phyloP scores from a whole-genome alignment of 2,797 vertebrate species.

The Eremophila alpestris region DNA sequence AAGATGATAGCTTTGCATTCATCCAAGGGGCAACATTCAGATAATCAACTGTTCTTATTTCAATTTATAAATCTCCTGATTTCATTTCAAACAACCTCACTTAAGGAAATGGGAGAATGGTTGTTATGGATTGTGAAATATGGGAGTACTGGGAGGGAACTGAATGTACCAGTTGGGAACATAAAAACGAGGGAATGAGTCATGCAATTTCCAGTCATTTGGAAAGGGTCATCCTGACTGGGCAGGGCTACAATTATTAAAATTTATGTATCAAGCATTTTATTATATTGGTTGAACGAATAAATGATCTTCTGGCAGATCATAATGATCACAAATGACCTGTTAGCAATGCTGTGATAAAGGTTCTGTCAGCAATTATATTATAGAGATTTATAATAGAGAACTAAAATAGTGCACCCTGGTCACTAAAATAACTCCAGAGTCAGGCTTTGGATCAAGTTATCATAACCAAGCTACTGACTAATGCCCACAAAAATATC shows the following conservation, averaged over 20 bases:
- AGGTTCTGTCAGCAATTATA: conserved; percentile 49
- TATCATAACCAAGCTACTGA: conserved; percentile 40
- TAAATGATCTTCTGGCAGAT: not conserved
- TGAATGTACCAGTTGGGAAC: conserved; percentile 19
- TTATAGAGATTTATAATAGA: conserved; percentile 45
- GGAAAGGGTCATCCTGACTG: conserved; percentile 8
- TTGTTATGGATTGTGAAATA: conserved; percentile 28
- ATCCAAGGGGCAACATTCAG: not conserved
- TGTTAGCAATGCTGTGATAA: conserved; percentile 9
- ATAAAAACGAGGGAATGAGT: conserved; percentile 46
- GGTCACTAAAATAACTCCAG: conserved; percentile 57
- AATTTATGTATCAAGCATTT: conserved; percentile 26
- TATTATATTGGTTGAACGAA: conserved; percentile 3
- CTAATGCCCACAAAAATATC: conserved; percentile 56
- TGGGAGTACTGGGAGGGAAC: conserved; percentile 16
- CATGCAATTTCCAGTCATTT: conserved; percentile 25
- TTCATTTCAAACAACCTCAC: conserved; percentile 17
- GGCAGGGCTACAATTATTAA: conserved; percentile 5
- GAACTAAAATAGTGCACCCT: conserved; percentile 40
- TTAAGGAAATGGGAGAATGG: not conserved
- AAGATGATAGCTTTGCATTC: not conserved
- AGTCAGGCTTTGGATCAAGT: conserved; percentile 51
- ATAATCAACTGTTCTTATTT: not conserved
- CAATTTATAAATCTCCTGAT: not conserved
- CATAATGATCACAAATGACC: conserved; percentile 7